These are phyloP conservation scores for Neria commutata DNA, from an alignment of 2,888 invertebrate genomes.

Conservation along the genomic window DNA sequence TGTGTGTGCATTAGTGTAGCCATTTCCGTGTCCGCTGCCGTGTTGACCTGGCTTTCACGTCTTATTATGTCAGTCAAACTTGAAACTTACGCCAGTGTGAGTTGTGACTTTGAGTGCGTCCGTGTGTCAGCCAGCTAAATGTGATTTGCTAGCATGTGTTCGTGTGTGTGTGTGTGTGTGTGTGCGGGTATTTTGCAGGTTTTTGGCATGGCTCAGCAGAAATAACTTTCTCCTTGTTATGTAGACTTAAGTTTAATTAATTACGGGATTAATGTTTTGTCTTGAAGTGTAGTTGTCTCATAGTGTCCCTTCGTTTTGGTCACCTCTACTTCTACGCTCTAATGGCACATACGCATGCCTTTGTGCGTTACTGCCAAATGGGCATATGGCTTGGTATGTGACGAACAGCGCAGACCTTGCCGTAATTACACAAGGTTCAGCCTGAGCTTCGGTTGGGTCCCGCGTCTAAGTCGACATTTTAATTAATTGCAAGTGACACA, in stretches of 20 bases:
- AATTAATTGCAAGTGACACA: neutral
- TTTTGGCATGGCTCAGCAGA: no score
- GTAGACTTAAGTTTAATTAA: conserved; percentile 2
- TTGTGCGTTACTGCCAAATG: no score
- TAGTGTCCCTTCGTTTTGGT: no score
- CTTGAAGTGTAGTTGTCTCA: neutral
- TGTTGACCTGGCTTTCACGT: conserved; percentile 2
- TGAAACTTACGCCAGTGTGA: neutral
- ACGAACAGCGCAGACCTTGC: no score
- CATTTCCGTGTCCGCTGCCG: neutral
- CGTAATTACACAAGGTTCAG: neutral
- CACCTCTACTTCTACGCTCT: no score
- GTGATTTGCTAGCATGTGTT: neutral
- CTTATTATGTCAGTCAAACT: conserved; percentile 1
- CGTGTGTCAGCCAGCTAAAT: neutral
- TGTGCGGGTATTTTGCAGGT: neutral
- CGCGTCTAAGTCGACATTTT: neutral
- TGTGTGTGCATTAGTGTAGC: neutral
- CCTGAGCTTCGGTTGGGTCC: no score
- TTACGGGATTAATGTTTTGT: conserved; percentile 1
- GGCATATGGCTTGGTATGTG: no score
- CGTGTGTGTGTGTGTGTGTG: neutral
- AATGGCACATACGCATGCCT: no score
- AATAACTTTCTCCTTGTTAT: neutral
- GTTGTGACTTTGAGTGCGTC: neutral